A percentile compares a stretch with the other conserved stretches of the same genome.
Evolutionary conservation across 2,888 invertebrate species (phyloP).

Genomic region (Xestia xanthographa): DNA sequence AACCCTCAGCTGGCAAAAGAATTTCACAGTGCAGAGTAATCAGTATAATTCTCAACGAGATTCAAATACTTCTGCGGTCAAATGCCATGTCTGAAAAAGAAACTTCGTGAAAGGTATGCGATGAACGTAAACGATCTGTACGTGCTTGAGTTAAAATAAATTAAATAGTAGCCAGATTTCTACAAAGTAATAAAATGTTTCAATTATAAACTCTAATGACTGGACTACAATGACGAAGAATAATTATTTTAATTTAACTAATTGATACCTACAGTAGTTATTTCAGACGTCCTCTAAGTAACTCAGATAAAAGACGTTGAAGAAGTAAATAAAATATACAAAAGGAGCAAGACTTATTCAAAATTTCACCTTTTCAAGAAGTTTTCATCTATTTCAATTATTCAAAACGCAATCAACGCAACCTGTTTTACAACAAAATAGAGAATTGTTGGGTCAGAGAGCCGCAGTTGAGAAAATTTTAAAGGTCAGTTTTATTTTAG

Average conservation of each 20-base stretch:
- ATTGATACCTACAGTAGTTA: background rate
- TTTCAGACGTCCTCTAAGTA: background rate
- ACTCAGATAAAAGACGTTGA: background rate
- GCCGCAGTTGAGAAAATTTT: slow-evolving; percentile 15
- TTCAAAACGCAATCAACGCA: slow-evolving; percentile 31
- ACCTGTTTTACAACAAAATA: slow-evolving; percentile 32
- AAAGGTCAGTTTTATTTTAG: slow-evolving; percentile 61
- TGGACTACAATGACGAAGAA: slow-evolving; percentile 10
- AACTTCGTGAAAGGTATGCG: slow-evolving; percentile 10
- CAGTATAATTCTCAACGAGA: slow-evolving; percentile 23
- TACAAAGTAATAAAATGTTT: background rate
- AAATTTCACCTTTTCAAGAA: slow-evolving; percentile 26
- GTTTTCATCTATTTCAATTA: slow-evolving; percentile 41
- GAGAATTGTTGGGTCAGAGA: slow-evolving; percentile 23
- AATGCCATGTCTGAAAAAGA: slow-evolving; percentile 18
- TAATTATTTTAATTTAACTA: background rate
- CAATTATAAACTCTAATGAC: background rate
- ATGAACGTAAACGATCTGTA: slow-evolving; percentile 1
- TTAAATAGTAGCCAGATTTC: background rate
- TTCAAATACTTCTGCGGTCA: slow-evolving; percentile 37
- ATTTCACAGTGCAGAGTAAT: slow-evolving; percentile 19
- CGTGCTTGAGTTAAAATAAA: slow-evolving; percentile 12
- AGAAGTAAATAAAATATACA: slow-evolving; percentile 3
- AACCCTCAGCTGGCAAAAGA: slow-evolving; percentile 5
- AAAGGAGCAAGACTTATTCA: slow-evolving; percentile 22